Evolutionary conservation across 2,888 invertebrate species (phyloP).

Genomic region (Polylopha cassiicola): DNA sequence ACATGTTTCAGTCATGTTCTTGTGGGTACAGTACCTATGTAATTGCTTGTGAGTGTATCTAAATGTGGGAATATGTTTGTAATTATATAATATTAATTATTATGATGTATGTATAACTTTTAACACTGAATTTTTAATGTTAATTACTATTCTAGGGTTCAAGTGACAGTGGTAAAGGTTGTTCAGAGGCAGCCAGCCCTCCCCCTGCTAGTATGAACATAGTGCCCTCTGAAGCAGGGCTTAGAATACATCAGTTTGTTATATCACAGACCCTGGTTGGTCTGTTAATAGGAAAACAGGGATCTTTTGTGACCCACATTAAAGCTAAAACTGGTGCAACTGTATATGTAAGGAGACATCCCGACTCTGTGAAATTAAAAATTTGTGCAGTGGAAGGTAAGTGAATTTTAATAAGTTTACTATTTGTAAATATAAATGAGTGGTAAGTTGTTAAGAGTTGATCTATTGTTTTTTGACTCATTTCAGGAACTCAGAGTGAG

Average conservation of each 20-base stretch:
- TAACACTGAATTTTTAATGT: conserved; percentile 12
- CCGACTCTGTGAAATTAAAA: conserved; percentile 84
- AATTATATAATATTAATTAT: no score
- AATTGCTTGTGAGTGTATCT: conserved; percentile 13
- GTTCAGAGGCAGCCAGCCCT: conserved; percentile 84
- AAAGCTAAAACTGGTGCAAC: conserved; percentile 87
- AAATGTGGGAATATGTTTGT: no score
- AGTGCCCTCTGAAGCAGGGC: conserved; percentile 59
- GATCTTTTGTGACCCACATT: conserved; percentile 87
- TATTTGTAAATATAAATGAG: no score
- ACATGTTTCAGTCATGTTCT: conserved; percentile 11
- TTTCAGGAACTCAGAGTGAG: conserved; percentile 82
- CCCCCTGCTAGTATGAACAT: conserved; percentile 79
- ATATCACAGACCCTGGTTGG: conserved; percentile 88
- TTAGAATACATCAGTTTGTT: conserved; percentile 83
- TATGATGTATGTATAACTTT: no score
- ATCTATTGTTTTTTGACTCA: not conserved
- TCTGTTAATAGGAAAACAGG: conserved; percentile 90
- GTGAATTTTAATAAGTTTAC: no score
- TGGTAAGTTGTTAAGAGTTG: no score
- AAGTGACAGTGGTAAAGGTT: conserved; percentile 90
- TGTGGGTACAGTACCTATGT: conserved; percentile 8
- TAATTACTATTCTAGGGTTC: conserved; percentile 76
- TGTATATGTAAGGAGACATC: conserved; percentile 87
- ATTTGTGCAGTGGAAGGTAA: conserved; percentile 90